Evolutionary conservation across 2,888 invertebrate species (phyloP).

Genomic region (Zele albiditarsus): DNA sequence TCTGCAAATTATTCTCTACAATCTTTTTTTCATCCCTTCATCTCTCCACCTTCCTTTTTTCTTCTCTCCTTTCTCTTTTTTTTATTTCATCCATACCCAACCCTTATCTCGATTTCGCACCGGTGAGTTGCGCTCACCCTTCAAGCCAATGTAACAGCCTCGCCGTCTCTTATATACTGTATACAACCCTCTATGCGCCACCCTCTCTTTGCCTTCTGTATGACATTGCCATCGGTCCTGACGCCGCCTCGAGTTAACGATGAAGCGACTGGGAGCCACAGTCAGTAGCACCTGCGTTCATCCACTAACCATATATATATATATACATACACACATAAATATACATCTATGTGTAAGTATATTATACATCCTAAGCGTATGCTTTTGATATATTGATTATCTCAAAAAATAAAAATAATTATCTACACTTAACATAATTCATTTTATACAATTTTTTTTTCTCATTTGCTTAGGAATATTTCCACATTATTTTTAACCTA

Average conservation of each 20-base stretch:
- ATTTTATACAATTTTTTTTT: not conserved
- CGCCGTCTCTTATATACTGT: constrained; percentile 5
- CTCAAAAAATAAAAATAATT: not conserved
- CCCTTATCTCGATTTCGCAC: constrained; percentile 9
- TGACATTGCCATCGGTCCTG: constrained; percentile 14
- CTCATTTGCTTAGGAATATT: too few species aligned
- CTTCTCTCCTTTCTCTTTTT: not conserved
- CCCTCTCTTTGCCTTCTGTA: not conserved
- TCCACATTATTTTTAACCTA: not conserved
- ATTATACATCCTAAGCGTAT: not conserved
- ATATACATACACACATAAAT: not conserved
- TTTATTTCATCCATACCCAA: not conserved
- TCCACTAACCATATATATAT: not conserved
- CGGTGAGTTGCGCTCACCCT: not conserved
- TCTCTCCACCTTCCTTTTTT: not conserved
- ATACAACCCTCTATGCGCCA: not conserved
- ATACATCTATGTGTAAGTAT: not conserved
- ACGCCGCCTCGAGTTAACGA: constrained; percentile 27
- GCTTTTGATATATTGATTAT: not conserved
- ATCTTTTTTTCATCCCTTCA: not conserved
- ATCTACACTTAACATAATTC: not conserved
- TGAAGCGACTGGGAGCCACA: not conserved
- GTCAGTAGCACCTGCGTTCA: constrained; percentile 2
- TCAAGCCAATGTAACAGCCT: constrained; percentile 37
- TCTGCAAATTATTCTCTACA: not conserved